Evolutionary conservation across 2,797 vertebrate genomes (phyloP).

Genomic region (Acipenser ruthenus): DNA sequence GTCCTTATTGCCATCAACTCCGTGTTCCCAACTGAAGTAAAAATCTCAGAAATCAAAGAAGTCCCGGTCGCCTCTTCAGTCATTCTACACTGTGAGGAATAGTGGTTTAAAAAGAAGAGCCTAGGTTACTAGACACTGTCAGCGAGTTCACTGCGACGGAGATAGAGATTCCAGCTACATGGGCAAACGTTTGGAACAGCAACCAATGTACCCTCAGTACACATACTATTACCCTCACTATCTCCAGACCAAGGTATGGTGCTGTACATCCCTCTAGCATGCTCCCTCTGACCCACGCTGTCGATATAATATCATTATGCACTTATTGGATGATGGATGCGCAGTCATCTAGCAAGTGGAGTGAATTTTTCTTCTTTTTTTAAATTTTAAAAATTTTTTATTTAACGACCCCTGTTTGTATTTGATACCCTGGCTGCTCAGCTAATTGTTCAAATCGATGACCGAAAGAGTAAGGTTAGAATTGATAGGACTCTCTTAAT

Average conservation of each 20-base stretch:
- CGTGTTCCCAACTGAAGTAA: slow-evolving; percentile 27
- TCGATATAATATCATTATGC: background rate
- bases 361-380: background rate
- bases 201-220: slow-evolving; percentile 99
- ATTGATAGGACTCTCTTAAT: too few species aligned
- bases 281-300: background rate
- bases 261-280: background rate
- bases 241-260: slow-evolving; percentile 89
- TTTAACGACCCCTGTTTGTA: too few species aligned
- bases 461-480: too few species aligned
- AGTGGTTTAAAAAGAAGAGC: slow-evolving; percentile 55
- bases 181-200: slow-evolving; percentile 98
- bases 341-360: background rate
- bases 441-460: too few species aligned
- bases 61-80: slow-evolving; percentile 48
- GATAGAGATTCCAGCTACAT: slow-evolving; percentile 95
- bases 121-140: slow-evolving; percentile 60
- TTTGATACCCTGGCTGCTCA: too few species aligned
- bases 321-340: background rate
- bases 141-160: slow-evolving; percentile 79
- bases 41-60: slow-evolving; percentile 30
- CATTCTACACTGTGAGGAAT: slow-evolving; percentile 57
- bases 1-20: slow-evolving; percentile 13
- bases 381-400: too few species aligned
- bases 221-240: slow-evolving; percentile 97